These are phyloP conservation scores for Xestoiulus laeticollis DNA, from an alignment of 2,888 invertebrate genomes.

Conservation along the genomic window DNA sequence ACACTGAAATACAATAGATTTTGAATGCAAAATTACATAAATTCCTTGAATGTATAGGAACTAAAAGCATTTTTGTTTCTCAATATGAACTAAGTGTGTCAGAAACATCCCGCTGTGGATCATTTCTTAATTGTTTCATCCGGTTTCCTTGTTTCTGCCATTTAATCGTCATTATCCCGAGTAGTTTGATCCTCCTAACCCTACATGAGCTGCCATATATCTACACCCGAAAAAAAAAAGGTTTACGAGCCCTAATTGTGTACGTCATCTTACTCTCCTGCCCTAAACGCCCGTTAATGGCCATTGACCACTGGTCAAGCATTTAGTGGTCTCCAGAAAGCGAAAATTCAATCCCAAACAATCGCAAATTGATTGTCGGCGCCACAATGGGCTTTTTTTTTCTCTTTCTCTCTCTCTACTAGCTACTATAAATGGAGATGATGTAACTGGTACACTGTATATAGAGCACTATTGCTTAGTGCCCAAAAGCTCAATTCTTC, in stretches of 20 bases:
- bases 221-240: background rate
- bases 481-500: too few species aligned
- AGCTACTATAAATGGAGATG: background rate
- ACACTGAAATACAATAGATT: too few species aligned
- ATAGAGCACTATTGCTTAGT: too few species aligned
- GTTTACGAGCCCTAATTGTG: conserved; percentile 43
- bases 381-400: too few species aligned
- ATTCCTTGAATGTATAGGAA: too few species aligned
- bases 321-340: conserved; percentile 49
- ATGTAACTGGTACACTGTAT: background rate
- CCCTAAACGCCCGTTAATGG: conserved; percentile 42
- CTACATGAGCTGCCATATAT: background rate
- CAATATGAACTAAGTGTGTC: background rate
- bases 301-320: conserved; percentile 48
- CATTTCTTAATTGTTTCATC: conserved; percentile 48
- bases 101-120: background rate
- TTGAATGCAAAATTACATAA: too few species aligned
- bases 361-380: conserved; percentile 53
- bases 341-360: conserved; percentile 51
- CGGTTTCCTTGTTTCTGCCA: conserved; percentile 44
- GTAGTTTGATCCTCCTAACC: background rate
- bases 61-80: background rate
- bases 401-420: too few species aligned
- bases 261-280: conserved; percentile 23
- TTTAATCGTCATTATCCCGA: conserved; percentile 48